Base-by-base conservation (phyloP, 2,797 vertebrate genomes). In the Selene dorsalis region DNA sequence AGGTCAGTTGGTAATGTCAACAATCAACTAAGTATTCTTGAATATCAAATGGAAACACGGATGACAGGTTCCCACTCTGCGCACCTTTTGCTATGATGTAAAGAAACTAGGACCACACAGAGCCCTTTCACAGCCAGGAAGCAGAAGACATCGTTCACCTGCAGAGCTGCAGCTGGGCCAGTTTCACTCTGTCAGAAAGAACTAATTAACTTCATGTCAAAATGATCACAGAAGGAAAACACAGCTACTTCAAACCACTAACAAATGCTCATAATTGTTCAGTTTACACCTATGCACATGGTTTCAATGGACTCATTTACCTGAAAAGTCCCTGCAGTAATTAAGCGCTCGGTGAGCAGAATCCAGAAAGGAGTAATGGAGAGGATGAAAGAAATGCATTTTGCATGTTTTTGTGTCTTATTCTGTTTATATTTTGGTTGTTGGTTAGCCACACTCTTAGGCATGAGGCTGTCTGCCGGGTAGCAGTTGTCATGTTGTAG, bases 21-120 rank as follows among this genome's bases (percentile, higher is more conserved):
- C 88, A 92, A 88, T 89, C 82, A 84, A 64, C 77, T 20, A 61
- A 87, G 88, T 87, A 91, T 91, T 89, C 84, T 43, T 82, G 85
- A 87, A 91, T 90, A 92, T 92, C 89, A 87, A 88, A 90, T 91
- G 85, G 84, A 90, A 73, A 79, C 75, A n/a, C 41, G 59, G 88
- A 89, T 92, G 92, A 89, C 91, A 92, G 90, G 74, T 85, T 87
- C 63, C 69, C 67, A 66, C 82, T 87, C 78, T 26, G 85, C 6
- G 71, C 87, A 88, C 85, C 75, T 91, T 90, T 84, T 84, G 65
- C 68, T 72, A 52, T 93, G 92, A 93, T 93, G 92, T 94, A 90
- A 90, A 93, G 92, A 94, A 93, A 93, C 91, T 14, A 1, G 79
- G 91, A 91, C 92, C 92, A 94, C 92, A 94, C 92, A 93, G 91